phyloP scores from a whole-genome alignment of 2,888 invertebrate genomes.

The Ceraclea dissimilis region DNA sequence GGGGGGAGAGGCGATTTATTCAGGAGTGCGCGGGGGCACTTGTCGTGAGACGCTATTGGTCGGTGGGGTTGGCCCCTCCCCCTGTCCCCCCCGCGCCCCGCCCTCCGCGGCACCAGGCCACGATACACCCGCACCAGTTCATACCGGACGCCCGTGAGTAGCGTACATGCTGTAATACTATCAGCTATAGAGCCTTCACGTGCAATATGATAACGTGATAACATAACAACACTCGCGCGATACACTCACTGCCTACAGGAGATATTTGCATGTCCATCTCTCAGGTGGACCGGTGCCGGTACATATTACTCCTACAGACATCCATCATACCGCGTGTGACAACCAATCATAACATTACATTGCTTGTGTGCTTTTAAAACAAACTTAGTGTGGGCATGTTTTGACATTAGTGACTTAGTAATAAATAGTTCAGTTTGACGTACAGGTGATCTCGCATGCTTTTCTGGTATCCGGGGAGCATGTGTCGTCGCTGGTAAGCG shows the following conservation, averaged over 20 bases:
- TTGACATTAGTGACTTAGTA: too few species aligned
- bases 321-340: too few species aligned
- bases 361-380: too few species aligned
- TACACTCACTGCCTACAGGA: not conserved
- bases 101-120: slow-evolving; percentile 27
- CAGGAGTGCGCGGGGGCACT: slow-evolving; percentile 31
- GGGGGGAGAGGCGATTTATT: slow-evolving; percentile 31
- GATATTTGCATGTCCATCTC: slow-evolving; percentile 4
- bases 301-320: too few species aligned
- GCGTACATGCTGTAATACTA: slow-evolving; percentile 34
- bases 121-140: slow-evolving; percentile 21
- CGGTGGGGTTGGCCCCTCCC: slow-evolving; percentile 31
- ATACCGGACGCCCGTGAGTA: slow-evolving; percentile 39
- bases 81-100: slow-evolving; percentile 36
- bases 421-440: not conserved
- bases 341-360: too few species aligned
- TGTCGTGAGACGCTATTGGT: slow-evolving; percentile 33
- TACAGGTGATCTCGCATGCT: slow-evolving; percentile 3
- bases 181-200: not conserved
- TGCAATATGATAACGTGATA: slow-evolving; percentile 3
- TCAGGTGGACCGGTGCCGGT: too few species aligned
- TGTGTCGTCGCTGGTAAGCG: slow-evolving; percentile 36
- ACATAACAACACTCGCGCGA: slow-evolving; percentile 2
- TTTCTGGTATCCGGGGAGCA: slow-evolving; percentile 6
- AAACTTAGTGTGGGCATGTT: too few species aligned